Percentiles rank a stretch among this genome's conserved stretches.
Evolutionary conservation across 2,888 invertebrate genomes (phyloP).

Genomic region (Nomada goodeniana): DNA sequence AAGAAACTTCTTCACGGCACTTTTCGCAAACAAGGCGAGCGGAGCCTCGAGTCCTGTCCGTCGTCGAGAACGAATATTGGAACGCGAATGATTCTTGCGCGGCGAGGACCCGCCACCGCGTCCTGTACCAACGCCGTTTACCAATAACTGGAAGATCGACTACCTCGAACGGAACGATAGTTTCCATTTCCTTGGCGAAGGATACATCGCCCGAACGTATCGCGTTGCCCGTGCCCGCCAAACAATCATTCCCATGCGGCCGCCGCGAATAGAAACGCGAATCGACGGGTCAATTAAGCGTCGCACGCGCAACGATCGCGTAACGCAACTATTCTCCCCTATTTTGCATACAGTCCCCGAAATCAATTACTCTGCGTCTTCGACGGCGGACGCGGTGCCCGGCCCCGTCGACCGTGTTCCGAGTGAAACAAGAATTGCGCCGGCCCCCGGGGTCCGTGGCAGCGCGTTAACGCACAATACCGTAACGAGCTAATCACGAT

Average conservation of each 20-base stretch:
- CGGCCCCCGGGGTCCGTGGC: conserved; percentile 56
- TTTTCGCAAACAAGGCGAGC: conserved; percentile 32
- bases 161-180: neutral
- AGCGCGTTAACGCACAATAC: conserved; percentile 78
- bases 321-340: neutral
- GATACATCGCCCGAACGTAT: neutral
- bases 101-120: neutral
- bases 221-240: neutral
- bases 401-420: conserved; percentile 20
- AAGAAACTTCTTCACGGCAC: conserved; percentile 49
- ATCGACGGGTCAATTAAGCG: conserved; percentile 3
- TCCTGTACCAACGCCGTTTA: neutral
- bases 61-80: conserved; percentile 12
- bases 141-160: neutral
- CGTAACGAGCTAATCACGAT: conserved; percentile 83
- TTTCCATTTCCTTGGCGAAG: neutral
- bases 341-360: conserved; percentile 39
- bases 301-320: neutral
- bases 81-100: neutral
- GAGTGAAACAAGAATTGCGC: conserved; percentile 39
- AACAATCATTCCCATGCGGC: neutral
- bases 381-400: neutral
- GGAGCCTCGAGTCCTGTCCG: conserved; percentile 8
- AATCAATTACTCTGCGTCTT: conserved; percentile 59
- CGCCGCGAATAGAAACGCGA: neutral